Percentiles rank a stretch among this genome's conserved stretches.
Conservation (phyloP, 2,888 invertebrate species). For the Gisinianus flammeolus region DNA sequence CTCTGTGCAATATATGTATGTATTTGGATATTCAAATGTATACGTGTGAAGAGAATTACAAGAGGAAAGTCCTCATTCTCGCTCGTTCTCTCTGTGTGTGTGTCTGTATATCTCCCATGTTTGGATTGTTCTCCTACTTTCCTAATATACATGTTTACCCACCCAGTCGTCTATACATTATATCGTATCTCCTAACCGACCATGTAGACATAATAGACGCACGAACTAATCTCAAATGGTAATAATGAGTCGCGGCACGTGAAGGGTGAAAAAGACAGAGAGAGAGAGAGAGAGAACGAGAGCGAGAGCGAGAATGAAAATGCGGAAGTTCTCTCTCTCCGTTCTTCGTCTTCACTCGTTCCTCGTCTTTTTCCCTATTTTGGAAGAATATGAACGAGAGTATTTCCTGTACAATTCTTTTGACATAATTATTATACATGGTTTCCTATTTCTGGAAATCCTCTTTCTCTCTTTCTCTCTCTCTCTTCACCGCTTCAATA, state of each 20-base stretch:
- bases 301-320: constrained; percentile 29
- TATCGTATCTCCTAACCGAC: background rate
- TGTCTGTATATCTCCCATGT: background rate
- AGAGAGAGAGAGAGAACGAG: constrained; percentile 13
- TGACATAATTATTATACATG: constrained; percentile 42
- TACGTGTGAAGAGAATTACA: background rate
- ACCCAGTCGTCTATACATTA: background rate
- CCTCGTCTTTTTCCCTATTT: constrained; percentile 32
- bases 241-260: constrained; percentile 41
- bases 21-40: constrained; percentile 3
- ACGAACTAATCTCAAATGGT: constrained; percentile 41
- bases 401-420: constrained; percentile 39
- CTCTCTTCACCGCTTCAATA: background rate
- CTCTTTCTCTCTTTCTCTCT: background rate
- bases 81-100: background rate
- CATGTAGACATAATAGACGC: constrained; percentile 26
- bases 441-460: constrained; percentile 39
- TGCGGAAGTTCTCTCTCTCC: constrained; percentile 33
- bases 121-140: constrained; percentile 8
- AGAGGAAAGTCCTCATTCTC: constrained; percentile 20
- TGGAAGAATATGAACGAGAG: constrained; percentile 21
- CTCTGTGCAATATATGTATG: background rate
- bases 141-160: background rate
- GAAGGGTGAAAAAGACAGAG: constrained; percentile 19
- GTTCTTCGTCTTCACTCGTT: constrained; percentile 23